Base-by-base conservation (phyloP, 1,140 invertebrate genomes). In the Achroia grisella region DNA sequence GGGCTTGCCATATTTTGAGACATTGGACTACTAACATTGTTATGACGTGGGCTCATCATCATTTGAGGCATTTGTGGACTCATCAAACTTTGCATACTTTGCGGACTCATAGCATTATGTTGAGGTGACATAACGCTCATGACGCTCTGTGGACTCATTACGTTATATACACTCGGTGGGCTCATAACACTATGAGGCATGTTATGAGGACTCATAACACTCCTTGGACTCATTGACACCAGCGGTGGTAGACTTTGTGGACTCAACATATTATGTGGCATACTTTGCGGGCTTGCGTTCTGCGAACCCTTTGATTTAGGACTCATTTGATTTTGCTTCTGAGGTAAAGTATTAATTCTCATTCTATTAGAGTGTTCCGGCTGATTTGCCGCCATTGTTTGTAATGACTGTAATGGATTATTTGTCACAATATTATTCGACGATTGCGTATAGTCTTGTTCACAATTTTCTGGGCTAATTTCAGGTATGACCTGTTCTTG, bases 41-140 rank as follows among this genome's bases (percentile, higher is more conserved):
- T 80, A 39, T 78, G 70, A 33, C 79, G 64, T 11, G 82, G 81
- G 52, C 82, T 87, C 75, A 80, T 82, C 57, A 81, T 78, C 42
- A 80, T 79, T 44, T 81, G 75, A n/a, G 30, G 64, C 65, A 82
- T 83, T 52, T 82, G 79, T 13, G 83, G 85, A 48, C 82, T 86
- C 77, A 85, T 71, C 9, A 84, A 43, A 29, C 78, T 82, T 46
- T 77, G 78, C 75, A 78, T 82, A 39, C 73, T 80, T 65, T 85
- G 81, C 8, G 78, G 81, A 42, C 77, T 83, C 77, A 86, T 80
- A 1, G 75, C 75, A 39, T 80, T 86, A 35, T 80, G 74, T 54
- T 82, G 82, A 10, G 83, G 81, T 45, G 79, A 85, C 79, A 85
- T 85, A n/a, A 84, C 76, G 37, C 81, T 84, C 72, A 81, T 80